Conservation (phyloP, 2,113 vertebrate genomes). For the Neodontobutis hainanensis region DNA sequence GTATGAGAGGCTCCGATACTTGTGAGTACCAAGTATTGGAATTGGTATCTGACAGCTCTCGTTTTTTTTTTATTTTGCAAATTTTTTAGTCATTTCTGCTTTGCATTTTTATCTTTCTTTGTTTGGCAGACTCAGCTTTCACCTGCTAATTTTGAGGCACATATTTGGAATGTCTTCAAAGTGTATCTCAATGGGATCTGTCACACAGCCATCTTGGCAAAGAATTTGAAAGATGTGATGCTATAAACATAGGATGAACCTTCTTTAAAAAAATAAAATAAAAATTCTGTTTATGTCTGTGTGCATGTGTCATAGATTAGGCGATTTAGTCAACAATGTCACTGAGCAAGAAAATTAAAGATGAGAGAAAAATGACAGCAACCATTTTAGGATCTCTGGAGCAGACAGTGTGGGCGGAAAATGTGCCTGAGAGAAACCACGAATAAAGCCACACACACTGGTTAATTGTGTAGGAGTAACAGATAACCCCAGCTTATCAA, state of each 20-base stretch:
- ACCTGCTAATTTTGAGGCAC: background rate
- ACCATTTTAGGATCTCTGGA: conserved; percentile 32
- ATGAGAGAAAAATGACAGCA: conserved; percentile 29
- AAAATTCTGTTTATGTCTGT: background rate
- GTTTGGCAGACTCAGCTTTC: background rate
- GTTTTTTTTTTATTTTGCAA: background rate
- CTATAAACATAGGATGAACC: conserved; percentile 17
- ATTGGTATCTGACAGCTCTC: background rate
- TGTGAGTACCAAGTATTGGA: no score
- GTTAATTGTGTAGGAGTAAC: conserved; percentile 56
- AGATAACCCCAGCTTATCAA: conserved; percentile 48
- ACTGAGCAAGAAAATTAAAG: background rate
- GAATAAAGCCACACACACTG: conserved; percentile 52
- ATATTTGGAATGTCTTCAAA: conserved; percentile 3
- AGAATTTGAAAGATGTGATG: conserved; percentile 6
- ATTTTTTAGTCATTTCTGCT: background rate
- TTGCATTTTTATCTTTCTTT: no score
- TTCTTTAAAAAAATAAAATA: conserved; percentile 21
- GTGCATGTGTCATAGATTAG: conserved; percentile 22
- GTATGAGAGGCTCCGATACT: no score
- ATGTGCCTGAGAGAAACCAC: conserved; percentile 44
- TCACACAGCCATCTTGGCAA: conserved; percentile 18
- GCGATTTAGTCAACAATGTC: conserved; percentile 22
- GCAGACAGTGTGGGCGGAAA: conserved; percentile 57
- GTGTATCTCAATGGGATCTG: conserved; percentile 8